Percentiles rank a stretch among this genome's conserved stretches.
These are phyloP conservation scores for Zaprionus ornatus DNA, from an alignment of 1,140 invertebrate species.

Conservation along the genomic window DNA sequence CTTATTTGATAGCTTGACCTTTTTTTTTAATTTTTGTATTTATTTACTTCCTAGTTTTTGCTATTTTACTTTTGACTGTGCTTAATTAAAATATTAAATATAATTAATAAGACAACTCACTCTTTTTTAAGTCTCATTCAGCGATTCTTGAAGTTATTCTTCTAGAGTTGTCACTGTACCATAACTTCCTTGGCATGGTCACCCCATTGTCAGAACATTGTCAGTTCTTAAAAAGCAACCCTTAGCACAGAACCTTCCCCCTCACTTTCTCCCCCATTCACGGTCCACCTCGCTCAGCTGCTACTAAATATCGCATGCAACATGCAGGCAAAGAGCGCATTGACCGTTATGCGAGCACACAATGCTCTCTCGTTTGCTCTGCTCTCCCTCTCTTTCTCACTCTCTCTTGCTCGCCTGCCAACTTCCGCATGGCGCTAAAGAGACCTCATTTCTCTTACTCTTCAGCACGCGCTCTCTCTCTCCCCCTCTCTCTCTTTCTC, in stretches of 20 bases:
- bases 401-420: background rate
- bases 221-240: slow-evolving; percentile 21
- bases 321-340: slow-evolving; percentile 13
- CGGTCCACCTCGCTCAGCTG: background rate
- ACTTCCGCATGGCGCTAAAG: slow-evolving; percentile 37
- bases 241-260: background rate
- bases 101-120: too few species aligned
- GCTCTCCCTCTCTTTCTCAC: background rate
- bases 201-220: background rate
- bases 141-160: too few species aligned
- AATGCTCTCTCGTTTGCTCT: background rate
- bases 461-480: slow-evolving; percentile 1
- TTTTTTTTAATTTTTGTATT: too few species aligned
- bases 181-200: background rate
- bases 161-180: background rate
- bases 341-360: slow-evolving; percentile 51
- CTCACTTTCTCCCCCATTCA: background rate
- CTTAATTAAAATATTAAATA: too few species aligned
- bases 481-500: background rate
- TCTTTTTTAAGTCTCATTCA: too few species aligned
- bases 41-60: background rate
- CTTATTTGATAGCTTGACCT: background rate
- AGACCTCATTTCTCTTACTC: slow-evolving; percentile 25
- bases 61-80: too few species aligned
- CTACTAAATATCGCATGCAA: slow-evolving; percentile 58